A percentile compares a stretch with the other conserved stretches of the same genome.
These are phyloP conservation scores for Petromus typicus DNA, from an alignment of 2,113 vertebrate genomes.

Conservation along the genomic window DNA sequence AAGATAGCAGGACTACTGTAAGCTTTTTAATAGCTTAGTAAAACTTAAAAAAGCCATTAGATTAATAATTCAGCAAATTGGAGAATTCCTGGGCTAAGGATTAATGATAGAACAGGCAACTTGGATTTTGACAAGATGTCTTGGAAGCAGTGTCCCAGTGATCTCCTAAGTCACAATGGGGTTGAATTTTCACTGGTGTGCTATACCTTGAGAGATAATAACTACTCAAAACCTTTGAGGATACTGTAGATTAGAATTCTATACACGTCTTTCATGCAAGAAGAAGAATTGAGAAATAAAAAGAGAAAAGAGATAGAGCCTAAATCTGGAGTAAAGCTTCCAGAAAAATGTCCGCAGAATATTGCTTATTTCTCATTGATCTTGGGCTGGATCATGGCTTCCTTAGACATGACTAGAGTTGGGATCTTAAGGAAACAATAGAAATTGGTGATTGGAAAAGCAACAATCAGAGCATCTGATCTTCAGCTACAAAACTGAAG, in stretches of 20 bases:
- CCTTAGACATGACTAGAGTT: background rate
- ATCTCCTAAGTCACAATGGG: background rate
- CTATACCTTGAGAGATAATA: background rate
- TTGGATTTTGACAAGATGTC: background rate
- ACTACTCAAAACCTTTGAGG: background rate
- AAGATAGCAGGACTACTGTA: background rate
- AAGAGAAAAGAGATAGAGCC: background rate
- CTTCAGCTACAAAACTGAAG: background rate
- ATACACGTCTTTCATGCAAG: background rate
- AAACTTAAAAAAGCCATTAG: background rate
- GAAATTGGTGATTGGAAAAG: background rate
- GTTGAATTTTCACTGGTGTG: background rate
- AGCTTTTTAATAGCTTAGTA: constrained; percentile 14
- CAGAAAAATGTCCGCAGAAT: background rate
- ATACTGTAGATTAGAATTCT: background rate
- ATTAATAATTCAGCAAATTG: background rate
- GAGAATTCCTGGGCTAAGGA: background rate
- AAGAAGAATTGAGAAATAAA: background rate
- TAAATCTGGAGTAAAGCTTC: background rate
- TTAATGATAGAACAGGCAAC: background rate
- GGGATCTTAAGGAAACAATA: background rate
- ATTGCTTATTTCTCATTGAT: background rate
- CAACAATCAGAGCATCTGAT: background rate
- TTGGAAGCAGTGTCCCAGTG: background rate
- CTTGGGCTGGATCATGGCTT: background rate